Base-by-base conservation (phyloP, 1,140 invertebrate species). In the Stenopsyche tienmushanensis region DNA sequence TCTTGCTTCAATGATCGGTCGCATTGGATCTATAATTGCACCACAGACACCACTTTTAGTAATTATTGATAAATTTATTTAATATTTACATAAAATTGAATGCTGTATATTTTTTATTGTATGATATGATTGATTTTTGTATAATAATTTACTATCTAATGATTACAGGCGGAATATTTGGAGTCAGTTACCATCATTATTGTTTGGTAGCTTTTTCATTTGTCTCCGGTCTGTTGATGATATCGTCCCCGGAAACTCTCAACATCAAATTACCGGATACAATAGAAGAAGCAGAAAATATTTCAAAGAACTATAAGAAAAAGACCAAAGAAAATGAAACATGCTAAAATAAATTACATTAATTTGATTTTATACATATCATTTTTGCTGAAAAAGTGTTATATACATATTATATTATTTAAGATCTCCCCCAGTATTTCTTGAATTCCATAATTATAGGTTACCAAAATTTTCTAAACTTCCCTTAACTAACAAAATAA, bases 201-300 rank as follows among this genome's bases (percentile, higher is more conserved):
- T 90, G 67, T 90, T 90, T 72, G 87, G 84, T 0, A 69, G 73
- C 3, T 83, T 86, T n/a, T 77, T 81, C 86, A 1, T 72, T 86
- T 10, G 70, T 81, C 1, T 86, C 88, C 44, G 87, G 86, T 10
- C 59, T 85, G 24, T 72, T 86, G 5, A 80, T 86, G 1, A 77
- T 90, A 25, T 73, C 82, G 34, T 84, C 87, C 69, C 90, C 90
- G 0, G 90, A 91, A 81, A 91, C 89, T 7, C 79, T 86, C 21
- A 84, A 85, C 45, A 78, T 81, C 9, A 82, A 84, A 62, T 77
- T 91, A 64, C 89, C 89, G 24, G 86, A 87, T 70, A 86, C 83
- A 15, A 78, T 90, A 18, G 75, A 77, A 64, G 86, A 88, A 66
- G 87, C 87, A 2, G 85, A 88, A 74, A 79, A 77, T 49, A 79